A percentile compares a stretch with the other conserved stretches of the same genome.
Conservation (phyloP, 2,113 vertebrate genomes). For the Clarias batrachus region DNA sequence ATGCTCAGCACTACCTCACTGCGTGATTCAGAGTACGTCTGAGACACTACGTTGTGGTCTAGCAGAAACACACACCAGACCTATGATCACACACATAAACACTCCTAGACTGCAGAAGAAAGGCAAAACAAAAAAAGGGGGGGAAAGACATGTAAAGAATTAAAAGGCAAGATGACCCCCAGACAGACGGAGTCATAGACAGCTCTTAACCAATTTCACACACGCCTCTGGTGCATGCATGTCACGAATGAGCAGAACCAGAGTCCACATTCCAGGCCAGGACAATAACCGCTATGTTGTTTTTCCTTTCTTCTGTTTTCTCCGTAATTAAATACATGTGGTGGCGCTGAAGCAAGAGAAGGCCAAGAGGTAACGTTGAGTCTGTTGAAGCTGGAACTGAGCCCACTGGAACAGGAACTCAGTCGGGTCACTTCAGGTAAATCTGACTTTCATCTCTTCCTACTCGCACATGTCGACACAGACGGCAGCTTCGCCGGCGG, state of each 20-base stretch:
- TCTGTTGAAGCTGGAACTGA: not conserved
- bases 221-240: conserved; percentile 27
- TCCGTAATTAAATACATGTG: conserved; percentile 52
- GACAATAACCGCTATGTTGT: conserved; percentile 46
- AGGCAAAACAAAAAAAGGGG: not conserved
- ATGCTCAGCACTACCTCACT: conserved; percentile 14
- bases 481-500: not conserved
- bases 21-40: conserved; percentile 49
- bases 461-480: not conserved
- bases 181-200: conserved; percentile 48
- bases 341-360: conserved; percentile 22
- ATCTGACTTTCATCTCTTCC: conserved; percentile 5
- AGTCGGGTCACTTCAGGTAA: conserved; percentile 29
- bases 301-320: conserved; percentile 21
- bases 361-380: conserved; percentile 16
- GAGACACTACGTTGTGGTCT: conserved; percentile 54
- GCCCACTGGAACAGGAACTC: conserved; percentile 41
- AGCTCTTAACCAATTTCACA: conserved; percentile 39
- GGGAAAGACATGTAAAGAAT: conserved; percentile 30
- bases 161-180: conserved; percentile 45
- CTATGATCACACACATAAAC: conserved; percentile 18
- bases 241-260: conserved; percentile 32
- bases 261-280: conserved; percentile 40
- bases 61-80: conserved; percentile 40
- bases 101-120: not conserved